phyloP scores from a whole-genome alignment of 2,113 vertebrate species.

The Silurus meridionalis region DNA sequence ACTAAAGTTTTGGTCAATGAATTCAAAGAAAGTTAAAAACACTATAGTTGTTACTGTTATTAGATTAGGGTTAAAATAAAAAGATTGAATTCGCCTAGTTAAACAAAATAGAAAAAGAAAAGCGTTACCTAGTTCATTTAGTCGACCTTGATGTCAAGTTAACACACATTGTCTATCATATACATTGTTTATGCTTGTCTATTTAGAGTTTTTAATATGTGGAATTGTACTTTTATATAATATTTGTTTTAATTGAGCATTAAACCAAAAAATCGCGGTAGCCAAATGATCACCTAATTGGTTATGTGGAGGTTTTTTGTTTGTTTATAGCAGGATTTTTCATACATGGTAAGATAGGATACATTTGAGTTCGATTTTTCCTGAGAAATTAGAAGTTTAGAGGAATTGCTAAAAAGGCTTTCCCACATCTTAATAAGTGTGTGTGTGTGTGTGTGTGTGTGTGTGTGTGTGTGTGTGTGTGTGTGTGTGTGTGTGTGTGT shows the following conservation, averaged over 20 bases:
- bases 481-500: not conserved
- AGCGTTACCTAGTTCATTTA: too few species aligned
- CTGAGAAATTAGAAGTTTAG: not conserved
- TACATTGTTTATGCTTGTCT: not conserved
- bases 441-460: not conserved
- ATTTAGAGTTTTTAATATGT: not conserved
- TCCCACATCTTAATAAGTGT: not conserved
- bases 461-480: conserved; percentile 11
- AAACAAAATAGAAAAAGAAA: not conserved
- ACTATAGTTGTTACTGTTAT: not conserved
- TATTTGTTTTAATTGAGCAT: not conserved
- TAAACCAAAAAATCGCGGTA: not conserved
- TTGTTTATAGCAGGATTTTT: conserved; percentile 1
- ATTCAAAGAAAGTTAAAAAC: not conserved
- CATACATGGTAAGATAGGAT: not conserved
- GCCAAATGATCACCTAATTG: not conserved
- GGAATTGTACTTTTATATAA: not conserved
- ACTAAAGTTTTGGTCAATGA: not conserved
- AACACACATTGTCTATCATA: not conserved
- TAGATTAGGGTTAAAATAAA: not conserved
- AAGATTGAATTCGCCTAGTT: not conserved
- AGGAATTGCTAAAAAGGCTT: not conserved
- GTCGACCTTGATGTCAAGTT: too few species aligned
- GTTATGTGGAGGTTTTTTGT: not conserved
- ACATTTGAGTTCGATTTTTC: not conserved